These are phyloP conservation scores for Staurois parvus DNA, from an alignment of 2,797 vertebrate genomes.

Conservation along the genomic window DNA sequence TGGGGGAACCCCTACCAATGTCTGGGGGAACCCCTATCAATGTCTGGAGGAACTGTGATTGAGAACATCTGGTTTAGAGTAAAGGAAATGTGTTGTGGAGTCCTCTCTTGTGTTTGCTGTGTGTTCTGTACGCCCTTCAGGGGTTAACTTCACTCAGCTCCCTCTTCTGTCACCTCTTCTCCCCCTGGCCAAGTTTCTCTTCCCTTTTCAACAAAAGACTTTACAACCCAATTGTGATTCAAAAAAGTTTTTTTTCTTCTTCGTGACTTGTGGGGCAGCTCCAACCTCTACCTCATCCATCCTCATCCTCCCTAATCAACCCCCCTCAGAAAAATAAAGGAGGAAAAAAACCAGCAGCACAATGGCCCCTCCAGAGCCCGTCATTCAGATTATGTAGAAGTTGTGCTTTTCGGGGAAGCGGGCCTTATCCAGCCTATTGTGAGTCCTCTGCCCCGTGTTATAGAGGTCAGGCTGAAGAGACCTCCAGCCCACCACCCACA, in stretches of 20 bases:
- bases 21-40: no score
- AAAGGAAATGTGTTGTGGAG: neutral
- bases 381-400: constrained; percentile 52
- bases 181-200: constrained; percentile 76
- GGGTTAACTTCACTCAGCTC: constrained; percentile 70
- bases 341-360: constrained; percentile 26
- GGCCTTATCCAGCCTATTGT: constrained; percentile 59
- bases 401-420: constrained; percentile 31
- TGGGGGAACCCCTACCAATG: no score
- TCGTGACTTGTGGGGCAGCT: constrained; percentile 60
- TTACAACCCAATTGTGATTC: constrained; percentile 81
- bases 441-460: constrained; percentile 51
- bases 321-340: constrained; percentile 30
- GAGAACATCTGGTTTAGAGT: no score
- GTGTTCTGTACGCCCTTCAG: constrained; percentile 62
- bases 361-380: constrained; percentile 35
- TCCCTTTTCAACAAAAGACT: constrained; percentile 73
- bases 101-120: constrained; percentile 45
- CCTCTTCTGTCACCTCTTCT: constrained; percentile 65
- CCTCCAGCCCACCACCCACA: constrained; percentile 51
- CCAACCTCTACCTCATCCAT: constrained; percentile 64
- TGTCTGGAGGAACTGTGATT: no score
- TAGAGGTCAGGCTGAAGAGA: constrained; percentile 52
- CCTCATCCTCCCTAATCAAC: constrained; percentile 54
- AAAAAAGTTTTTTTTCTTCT: constrained; percentile 77